These are phyloP conservation scores for Cynocephalus volans DNA, from an alignment of 2,113 vertebrate species.

Conservation along the genomic window DNA sequence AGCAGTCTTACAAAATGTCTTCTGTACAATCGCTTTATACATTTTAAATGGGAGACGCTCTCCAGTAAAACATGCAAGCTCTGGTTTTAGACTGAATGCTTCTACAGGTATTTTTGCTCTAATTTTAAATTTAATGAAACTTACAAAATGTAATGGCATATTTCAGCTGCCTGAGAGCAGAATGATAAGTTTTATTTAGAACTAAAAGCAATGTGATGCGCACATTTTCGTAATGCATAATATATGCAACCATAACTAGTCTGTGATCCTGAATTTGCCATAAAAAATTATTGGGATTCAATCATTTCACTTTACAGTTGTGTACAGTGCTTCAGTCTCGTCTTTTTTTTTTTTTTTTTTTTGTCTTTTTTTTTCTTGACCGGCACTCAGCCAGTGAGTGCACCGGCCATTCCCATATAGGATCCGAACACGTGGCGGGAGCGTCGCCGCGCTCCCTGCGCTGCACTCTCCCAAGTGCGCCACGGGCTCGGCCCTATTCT, in stretches of 20 bases:
- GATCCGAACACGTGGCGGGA: too few species aligned
- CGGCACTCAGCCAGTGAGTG: too few species aligned
- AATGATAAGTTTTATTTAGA: not conserved
- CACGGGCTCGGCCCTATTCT: too few species aligned
- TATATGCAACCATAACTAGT: not conserved
- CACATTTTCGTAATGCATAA: not conserved
- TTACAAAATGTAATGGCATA: not conserved
- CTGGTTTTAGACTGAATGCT: not conserved
- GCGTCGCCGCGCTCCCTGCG: too few species aligned
- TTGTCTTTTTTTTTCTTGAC: too few species aligned
- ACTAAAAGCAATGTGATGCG: not conserved
- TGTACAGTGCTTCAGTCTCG: not conserved
- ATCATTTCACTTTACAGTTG: not conserved
- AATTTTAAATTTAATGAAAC: slow-evolving; percentile 41
- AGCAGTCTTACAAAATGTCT: not conserved
- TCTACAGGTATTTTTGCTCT: slow-evolving; percentile 32
- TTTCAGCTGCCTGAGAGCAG: not conserved
- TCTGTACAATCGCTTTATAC: not conserved
- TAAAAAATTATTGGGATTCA: not conserved
- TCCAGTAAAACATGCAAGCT: not conserved
- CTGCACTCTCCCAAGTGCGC: too few species aligned
- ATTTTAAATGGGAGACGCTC: not conserved
- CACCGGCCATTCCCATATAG: too few species aligned
- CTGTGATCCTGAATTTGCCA: slow-evolving; percentile 17
- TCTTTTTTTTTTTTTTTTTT: too few species aligned